Evolutionary conservation across 2,888 invertebrate genomes (phyloP), one percentile per base, ranked within the genome.

Genomic region (Periphyllus acericola): DNA sequence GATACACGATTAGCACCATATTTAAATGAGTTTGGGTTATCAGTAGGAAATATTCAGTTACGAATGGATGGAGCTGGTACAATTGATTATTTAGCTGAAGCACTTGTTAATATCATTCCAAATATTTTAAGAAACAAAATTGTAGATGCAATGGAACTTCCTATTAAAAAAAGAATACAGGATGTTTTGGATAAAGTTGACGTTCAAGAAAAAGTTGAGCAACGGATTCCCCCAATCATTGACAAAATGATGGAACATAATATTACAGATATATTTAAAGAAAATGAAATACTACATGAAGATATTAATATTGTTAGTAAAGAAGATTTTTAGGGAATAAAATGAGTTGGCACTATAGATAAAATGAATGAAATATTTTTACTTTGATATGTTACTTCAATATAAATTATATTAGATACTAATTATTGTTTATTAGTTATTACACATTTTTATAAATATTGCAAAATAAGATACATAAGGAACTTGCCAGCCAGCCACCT

Each of bases 111-210:
- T 91, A 93, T 97, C 79, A 91, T 97, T 83, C 97, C 97, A 0
- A 97, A 98, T 93, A 92, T 97, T 78, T 92, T 98, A 89, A 93
- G 97, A 86, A 96, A 96, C 91, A 96, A 97, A 92, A 96, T 97
- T 89, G 95, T 96, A 94, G 96, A 96, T 91, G 96, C 96, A 0
- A 91, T 97, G 71, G 96, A 97, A 92, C 94, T 94, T 68, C 96
- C 96, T 0, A 92, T 96, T 5, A 95, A 94, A 91, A 93, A 94
- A 90, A 94, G 94, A 89, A 92, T 96, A 6, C 95, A 96, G 91
- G 95, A 95, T 90, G 92, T 92, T 79, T 92, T 96, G 74, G 93
- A 96, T 91, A 94, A 94, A 90, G 92, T 96, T 36, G 94, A 96
- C 90, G 94, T 96, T 3, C 96, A 96, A 91, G 93, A 94, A 89